These are phyloP conservation scores for Archegozetes longisetosus DNA, from an alignment of 1,140 invertebrate species.

Conservation along the genomic window DNA sequence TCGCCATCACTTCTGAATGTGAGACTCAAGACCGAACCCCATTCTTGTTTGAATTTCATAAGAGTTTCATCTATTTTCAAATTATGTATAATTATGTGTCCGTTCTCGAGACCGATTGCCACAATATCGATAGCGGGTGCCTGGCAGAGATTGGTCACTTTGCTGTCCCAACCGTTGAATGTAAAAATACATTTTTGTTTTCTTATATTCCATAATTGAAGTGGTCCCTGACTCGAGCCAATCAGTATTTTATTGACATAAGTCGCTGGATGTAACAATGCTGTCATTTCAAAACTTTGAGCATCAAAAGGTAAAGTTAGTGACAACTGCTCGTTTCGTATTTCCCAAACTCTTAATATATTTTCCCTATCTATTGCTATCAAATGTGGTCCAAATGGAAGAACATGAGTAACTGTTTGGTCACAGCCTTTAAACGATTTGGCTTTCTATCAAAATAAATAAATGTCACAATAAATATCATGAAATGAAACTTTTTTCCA, in stretches of 20 bases:
- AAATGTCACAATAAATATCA: no score
- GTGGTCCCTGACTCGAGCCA: constrained; percentile 64
- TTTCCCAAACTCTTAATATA: constrained; percentile 66
- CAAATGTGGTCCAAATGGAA: constrained; percentile 71
- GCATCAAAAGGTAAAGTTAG: constrained; percentile 29
- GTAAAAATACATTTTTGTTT: constrained; percentile 55
- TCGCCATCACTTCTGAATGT: constrained; percentile 70
- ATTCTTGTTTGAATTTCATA: constrained; percentile 76
- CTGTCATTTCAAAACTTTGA: constrained; percentile 57
- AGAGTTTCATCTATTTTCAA: constrained; percentile 66
- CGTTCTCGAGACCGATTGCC: constrained; percentile 63
- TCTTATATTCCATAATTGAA: constrained; percentile 84
- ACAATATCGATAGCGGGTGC: constrained; percentile 76
- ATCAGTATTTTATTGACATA: constrained; percentile 91
- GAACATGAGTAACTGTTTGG: constrained; percentile 46
- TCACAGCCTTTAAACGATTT: constrained; percentile 55
- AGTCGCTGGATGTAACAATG: constrained; percentile 69
- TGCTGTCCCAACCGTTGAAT: constrained; percentile 56
- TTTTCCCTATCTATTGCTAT: constrained; percentile 67
- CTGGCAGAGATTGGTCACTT: constrained; percentile 48
- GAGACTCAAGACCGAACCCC: constrained; percentile 67
- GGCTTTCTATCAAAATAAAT: constrained; percentile 43
- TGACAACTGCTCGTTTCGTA: constrained; percentile 36
- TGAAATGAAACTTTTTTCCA: no score
- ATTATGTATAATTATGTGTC: constrained; percentile 73